Percentiles rank a stretch among this genome's conserved stretches.
Conservation (phyloP, 1,140 invertebrate species). For the Popillia japonica region DNA sequence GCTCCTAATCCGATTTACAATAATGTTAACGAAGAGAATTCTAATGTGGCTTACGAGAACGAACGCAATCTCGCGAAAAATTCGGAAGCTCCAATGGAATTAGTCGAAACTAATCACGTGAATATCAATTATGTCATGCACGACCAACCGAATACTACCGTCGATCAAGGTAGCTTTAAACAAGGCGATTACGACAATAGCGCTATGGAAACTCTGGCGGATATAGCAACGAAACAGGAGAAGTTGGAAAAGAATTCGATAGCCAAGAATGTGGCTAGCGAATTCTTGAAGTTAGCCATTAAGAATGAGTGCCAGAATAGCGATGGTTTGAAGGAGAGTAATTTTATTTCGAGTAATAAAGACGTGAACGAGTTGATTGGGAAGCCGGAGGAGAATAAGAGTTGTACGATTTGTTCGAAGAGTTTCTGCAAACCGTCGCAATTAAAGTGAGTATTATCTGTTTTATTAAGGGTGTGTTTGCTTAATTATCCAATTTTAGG, state of each 20-base stretch:
- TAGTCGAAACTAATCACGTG: slow-evolving; percentile 21
- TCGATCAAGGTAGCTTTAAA: slow-evolving; percentile 37
- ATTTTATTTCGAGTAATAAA: slow-evolving; percentile 46
- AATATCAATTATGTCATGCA: slow-evolving; percentile 42
- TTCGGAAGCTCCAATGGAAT: not conserved
- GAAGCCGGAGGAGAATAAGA: slow-evolving; percentile 59
- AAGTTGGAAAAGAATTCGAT: slow-evolving; percentile 59
- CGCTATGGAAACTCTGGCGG: slow-evolving; percentile 61
- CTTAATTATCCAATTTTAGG: slow-evolving; percentile 47
- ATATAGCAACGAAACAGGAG: slow-evolving; percentile 60
- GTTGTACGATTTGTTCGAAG: slow-evolving; percentile 89
- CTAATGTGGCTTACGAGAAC: not conserved
- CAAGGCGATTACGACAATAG: slow-evolving; percentile 57
- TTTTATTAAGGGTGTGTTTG: not conserved
- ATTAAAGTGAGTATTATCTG: slow-evolving; percentile 66
- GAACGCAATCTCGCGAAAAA: not conserved
- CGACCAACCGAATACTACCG: slow-evolving; percentile 8
- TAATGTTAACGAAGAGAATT: slow-evolving; percentile 29
- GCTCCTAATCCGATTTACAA: not conserved
- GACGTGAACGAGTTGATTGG: slow-evolving; percentile 57
- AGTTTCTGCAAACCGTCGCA: slow-evolving; percentile 90
- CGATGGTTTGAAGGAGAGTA: slow-evolving; percentile 47
- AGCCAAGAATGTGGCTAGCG: slow-evolving; percentile 69
- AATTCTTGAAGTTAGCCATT: slow-evolving; percentile 68
- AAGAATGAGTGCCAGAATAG: slow-evolving; percentile 59